A percentile compares a stretch with the other conserved stretches of the same genome.
Conservation (phyloP, 2,113 vertebrate genomes). For the Hydropotes inermis region DNA sequence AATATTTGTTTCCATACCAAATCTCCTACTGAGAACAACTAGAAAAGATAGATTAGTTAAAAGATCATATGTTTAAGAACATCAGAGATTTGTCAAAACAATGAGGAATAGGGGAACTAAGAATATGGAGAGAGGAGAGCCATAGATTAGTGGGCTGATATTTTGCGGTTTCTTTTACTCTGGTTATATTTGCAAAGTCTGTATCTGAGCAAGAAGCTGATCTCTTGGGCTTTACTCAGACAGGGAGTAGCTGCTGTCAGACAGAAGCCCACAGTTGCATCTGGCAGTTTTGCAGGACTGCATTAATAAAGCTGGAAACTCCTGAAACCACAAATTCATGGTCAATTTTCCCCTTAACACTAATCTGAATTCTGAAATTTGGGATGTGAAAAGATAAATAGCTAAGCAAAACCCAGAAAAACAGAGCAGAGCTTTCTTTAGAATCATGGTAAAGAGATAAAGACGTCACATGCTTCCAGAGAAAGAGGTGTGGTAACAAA, state of each 20-base stretch:
- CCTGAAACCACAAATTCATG: neutral
- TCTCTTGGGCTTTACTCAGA: neutral
- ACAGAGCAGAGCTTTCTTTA: neutral
- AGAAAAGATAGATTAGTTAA: neutral
- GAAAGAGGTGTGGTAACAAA: neutral
- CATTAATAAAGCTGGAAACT: neutral
- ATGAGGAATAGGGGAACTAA: neutral
- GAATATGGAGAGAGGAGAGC: neutral
- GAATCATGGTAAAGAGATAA: neutral
- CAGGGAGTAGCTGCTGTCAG: neutral
- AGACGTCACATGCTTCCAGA: neutral
- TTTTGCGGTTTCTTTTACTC: neutral
- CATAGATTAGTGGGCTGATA: neutral
- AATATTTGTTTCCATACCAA: neutral
- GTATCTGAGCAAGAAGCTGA: neutral
- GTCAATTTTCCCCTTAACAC: neutral
- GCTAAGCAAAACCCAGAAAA: neutral
- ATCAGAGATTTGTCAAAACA: neutral
- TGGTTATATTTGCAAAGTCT: neutral
- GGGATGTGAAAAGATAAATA: neutral
- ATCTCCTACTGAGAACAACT: neutral
- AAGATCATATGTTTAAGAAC: neutral
- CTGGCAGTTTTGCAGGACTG: neutral
- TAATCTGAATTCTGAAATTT: constrained; percentile 11
- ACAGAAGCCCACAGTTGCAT: neutral